Evolutionary conservation across 2,888 invertebrate genomes (phyloP).

Genomic region (Amiota mariae): DNA sequence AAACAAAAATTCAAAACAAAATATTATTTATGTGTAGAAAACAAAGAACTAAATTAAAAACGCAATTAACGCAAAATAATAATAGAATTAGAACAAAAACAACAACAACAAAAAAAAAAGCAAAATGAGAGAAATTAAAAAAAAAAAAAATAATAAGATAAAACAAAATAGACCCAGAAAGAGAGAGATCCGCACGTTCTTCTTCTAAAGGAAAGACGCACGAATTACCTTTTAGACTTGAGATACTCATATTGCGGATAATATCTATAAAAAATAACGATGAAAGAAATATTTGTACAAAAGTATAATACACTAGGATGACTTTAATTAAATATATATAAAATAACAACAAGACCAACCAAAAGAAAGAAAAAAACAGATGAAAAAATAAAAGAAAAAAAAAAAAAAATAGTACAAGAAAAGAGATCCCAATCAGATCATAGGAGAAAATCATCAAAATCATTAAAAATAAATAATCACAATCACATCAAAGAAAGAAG

Average conservation of each 20-base stretch:
- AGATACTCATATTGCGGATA: constrained; percentile 73
- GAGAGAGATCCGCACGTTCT: not conserved
- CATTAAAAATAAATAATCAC: not conserved
- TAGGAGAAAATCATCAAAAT: not conserved
- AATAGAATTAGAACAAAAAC: constrained; percentile 32
- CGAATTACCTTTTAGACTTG: constrained; percentile 70
- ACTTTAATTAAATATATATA: not conserved
- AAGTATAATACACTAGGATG: constrained; percentile 31
- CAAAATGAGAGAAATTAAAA: constrained; percentile 38
- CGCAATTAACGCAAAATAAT: constrained; percentile 22
- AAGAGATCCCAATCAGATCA: not conserved
- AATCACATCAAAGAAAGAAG: too few species aligned
- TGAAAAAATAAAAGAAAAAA: not conserved
- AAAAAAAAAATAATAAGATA: constrained; percentile 35
- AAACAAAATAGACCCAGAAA: constrained; percentile 34
- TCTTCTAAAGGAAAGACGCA: constrained; percentile 47
- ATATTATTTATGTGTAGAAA: constrained; percentile 12
- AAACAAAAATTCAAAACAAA: not conserved
- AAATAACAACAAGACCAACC: not conserved
- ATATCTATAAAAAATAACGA: constrained; percentile 71
- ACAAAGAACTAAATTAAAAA: constrained; percentile 29
- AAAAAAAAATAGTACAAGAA: not conserved
- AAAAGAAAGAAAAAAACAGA: constrained; percentile 36
- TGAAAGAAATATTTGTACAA: constrained; percentile 54
- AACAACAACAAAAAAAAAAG: constrained; percentile 30